These are phyloP conservation scores for Pseudorhombus dupliciocellatus DNA, from an alignment of 2,113 vertebrate species.

Conservation along the genomic window DNA sequence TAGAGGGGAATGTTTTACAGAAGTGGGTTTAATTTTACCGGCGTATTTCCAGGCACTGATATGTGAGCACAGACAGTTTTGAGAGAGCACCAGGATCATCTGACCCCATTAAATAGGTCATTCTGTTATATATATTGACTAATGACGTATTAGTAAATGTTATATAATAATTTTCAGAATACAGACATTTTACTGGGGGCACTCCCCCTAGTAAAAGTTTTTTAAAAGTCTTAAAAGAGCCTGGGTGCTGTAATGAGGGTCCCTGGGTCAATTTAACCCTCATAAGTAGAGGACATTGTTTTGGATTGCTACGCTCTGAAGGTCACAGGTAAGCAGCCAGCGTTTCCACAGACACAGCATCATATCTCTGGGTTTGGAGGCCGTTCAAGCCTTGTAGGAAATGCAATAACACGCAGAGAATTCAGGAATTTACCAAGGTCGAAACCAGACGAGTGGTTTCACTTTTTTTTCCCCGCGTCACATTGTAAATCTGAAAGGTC, in stretches of 20 bases:
- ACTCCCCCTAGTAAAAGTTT: no score
- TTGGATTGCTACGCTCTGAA: not conserved
- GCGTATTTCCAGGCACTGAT: slow-evolving; percentile 9
- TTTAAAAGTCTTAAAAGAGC: no score
- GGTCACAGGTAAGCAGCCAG: slow-evolving; percentile 8
- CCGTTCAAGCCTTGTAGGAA: not conserved
- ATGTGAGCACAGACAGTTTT: slow-evolving; percentile 13
- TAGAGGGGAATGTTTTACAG: slow-evolving; percentile 22
- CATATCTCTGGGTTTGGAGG: not conserved
- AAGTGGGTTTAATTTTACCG: slow-evolving; percentile 13
- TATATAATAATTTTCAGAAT: not conserved
- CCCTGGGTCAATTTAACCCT: slow-evolving; percentile 23
- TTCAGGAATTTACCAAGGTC: not conserved
- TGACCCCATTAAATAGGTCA: slow-evolving; percentile 21
- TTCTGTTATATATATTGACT: slow-evolving; percentile 16
- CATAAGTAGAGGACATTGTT: slow-evolving; percentile 2
- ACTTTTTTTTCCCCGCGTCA: not conserved
- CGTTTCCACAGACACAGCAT: slow-evolving; percentile 20
- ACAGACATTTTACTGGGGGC: no score
- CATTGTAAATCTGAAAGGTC: not conserved
- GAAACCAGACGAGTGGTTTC: not conserved
- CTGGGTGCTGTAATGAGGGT: slow-evolving; percentile 10
- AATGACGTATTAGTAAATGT: slow-evolving; percentile 1
- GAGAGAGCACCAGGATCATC: slow-evolving; percentile 28
- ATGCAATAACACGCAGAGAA: not conserved